phyloP scores from a whole-genome alignment of 2,113 vertebrate genomes.

The Psettodes erumei region DNA sequence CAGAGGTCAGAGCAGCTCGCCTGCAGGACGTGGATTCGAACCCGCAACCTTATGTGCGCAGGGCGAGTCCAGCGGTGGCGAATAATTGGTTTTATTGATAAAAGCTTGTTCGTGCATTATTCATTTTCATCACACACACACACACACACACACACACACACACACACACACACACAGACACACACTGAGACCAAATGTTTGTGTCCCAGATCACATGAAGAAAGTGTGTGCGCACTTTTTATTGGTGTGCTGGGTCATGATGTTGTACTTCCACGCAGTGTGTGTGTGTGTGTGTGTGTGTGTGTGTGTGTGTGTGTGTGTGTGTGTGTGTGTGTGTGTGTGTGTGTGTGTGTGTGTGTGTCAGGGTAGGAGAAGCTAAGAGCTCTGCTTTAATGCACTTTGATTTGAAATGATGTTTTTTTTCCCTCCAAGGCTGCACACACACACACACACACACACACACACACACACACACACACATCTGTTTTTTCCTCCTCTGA shows the following conservation, averaged over 20 bases:
- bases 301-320: neutral
- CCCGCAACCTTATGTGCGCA: neutral
- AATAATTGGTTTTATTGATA: conserved; percentile 61
- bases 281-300: conserved; percentile 29
- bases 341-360: conserved; percentile 6
- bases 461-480: conserved; percentile 15
- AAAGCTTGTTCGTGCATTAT: conserved; percentile 74
- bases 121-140: conserved; percentile 54
- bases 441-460: neutral
- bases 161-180: conserved; percentile 24
- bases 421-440: neutral
- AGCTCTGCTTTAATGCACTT: conserved; percentile 62
- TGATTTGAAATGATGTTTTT: conserved; percentile 46
- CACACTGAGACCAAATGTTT: neutral
- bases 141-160: conserved; percentile 25
- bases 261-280: neutral
- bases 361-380: conserved; percentile 33
- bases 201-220: conserved; percentile 9
- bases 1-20: neutral
- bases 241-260: neutral
- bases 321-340: conserved; percentile 13
- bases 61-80: conserved; percentile 3
- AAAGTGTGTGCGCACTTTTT: conserved; percentile 18
- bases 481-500: conserved; percentile 6
- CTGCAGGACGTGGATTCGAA: neutral